Evolutionary conservation across 2,888 invertebrate species (phyloP), one percentile per base, ranked within the genome.

Genomic region (Nineta flava): DNA sequence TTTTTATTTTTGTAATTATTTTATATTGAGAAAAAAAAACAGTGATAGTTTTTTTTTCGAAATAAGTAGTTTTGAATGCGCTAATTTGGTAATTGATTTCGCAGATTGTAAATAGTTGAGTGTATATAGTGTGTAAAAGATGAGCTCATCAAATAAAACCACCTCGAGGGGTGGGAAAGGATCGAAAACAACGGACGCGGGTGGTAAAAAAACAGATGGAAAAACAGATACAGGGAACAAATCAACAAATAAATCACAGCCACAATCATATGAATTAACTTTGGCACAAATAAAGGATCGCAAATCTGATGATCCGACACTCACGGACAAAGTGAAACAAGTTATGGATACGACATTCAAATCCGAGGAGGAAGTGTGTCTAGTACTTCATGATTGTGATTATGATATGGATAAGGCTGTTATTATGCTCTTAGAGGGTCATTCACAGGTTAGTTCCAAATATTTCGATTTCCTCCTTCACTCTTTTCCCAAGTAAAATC

Each of bases 381-480:
- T 90, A 65, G 94, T 93, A 53, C 77, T 96, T 51, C 87, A 93
- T 66, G 94, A 95, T 73, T 85, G 87, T 61, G 90, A 93, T 70
- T 83, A 88, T 66, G 92, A 95, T 70, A 72, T 87, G 64, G 81
- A 84, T 59, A 77, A 78, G 62, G 94, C 92, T 53, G 82, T 84
- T 58, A 83, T 85, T 62, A 77, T 85, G 69, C 74, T 91, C 53
- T 73, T 86, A 48, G 91, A 91, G 65, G 82, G 84, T 52, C 76
- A 71, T 45, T 21, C 26, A 21, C 44, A 44, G 19, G 44, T 44
- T 17, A n/a, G 44, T 21, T 2, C 12, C 19, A n/a, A n/a, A n/a
- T n/a, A n/a, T n/a, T n/a, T n/a, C n/a, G n/a, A n/a, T n/a, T n/a
- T n/a, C n/a, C n/a, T n/a, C n/a, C n/a, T n/a, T n/a, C n/a, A n/a